Evolutionary conservation across 2,797 vertebrate species (phyloP), one percentile per base, ranked within the genome.

Genomic region (Zenarchopterus dispar): DNA sequence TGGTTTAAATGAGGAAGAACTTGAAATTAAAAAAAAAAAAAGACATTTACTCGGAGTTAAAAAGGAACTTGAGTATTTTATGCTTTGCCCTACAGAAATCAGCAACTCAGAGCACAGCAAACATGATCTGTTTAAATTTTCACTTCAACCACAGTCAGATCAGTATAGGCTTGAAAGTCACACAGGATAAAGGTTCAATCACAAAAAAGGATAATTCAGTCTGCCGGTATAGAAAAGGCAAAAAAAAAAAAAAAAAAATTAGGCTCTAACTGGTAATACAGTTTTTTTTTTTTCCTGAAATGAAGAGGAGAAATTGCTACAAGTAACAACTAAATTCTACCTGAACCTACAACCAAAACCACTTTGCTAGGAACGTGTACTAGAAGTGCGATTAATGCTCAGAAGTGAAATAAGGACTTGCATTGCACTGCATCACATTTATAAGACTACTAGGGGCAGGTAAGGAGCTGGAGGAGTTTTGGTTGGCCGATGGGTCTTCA

Each of bases 401-500:
- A 81, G 80, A 44, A 79, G 62, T 58, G 26, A 84, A 60, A 71
- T 72, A 49, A 73, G 75, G 65, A 78, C 70, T 55, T 5, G 73
- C 59, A 67, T 36, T 68, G 53, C 62, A 87, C 85, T 84, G 78
- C 61, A 81, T 88, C 90, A 89, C 86, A 88, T 84, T 88, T 80
- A 85, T 21, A 85, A 80, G 80, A 67, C 57, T 19, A 55, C 56
- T 45, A 21, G 42, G 47, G 50, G 18, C 26, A 45, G 49, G 13
- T 1, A 9, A 15, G 18, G 45, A 48, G 6, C 5, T 54, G 41
- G 3, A 61, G 54, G 31, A 26, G n/a, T 49, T 77, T 56, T 70
- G 75, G 56, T 70, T 43, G 0, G 36, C 17, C 23, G 62, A 19
- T 47, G 22, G 67, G 47, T 70, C 57, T 57, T 78, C 64, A 77